These are phyloP conservation scores for Aplidium turbinatum DNA, from an alignment of 23 tunicate species.

Conservation along the genomic window DNA sequence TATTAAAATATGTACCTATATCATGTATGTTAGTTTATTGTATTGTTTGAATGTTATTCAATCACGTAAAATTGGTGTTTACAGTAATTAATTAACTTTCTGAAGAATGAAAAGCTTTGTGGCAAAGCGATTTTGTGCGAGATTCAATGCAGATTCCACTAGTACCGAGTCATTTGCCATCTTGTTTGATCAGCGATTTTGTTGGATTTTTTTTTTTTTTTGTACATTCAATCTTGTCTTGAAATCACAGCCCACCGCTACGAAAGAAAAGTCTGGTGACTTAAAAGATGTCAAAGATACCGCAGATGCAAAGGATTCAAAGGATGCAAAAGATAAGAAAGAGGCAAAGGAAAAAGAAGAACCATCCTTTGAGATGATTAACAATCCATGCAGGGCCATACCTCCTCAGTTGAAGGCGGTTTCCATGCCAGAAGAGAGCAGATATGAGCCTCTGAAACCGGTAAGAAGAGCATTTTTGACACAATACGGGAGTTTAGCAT, in stretches of 20 bases:
- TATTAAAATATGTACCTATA: too few relatives aligned
- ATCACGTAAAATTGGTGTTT: too few relatives aligned
- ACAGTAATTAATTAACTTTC: too few relatives aligned
- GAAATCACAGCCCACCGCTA: neutral
- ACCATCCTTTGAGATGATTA: constrained; percentile 69
- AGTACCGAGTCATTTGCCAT: too few relatives aligned
- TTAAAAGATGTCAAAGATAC: constrained; percentile 39
- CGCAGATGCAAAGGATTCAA: constrained; percentile 40
- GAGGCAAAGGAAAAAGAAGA: constrained; percentile 70
- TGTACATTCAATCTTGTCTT: neutral
- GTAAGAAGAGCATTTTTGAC: too few relatives aligned
- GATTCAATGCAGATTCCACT: too few relatives aligned
- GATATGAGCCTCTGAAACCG: constrained; percentile 88
- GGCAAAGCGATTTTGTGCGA: too few relatives aligned
- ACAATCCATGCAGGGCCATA: constrained; percentile 89
- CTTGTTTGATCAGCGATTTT: too few relatives aligned
- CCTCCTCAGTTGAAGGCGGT: constrained; percentile 86
- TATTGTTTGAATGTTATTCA: too few relatives aligned
- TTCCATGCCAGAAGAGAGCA: constrained; percentile 65
- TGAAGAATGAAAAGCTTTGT: too few relatives aligned
- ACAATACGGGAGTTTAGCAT: too few relatives aligned
- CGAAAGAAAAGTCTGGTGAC: constrained; percentile 1
- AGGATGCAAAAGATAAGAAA: constrained; percentile 57
- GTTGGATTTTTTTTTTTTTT: neutral
- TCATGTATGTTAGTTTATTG: too few relatives aligned